A percentile compares a stretch with the other conserved stretches of the same genome.
These are phyloP conservation scores for Amniataba percoides DNA, from an alignment of 2,797 vertebrate species.

Conservation along the genomic window DNA sequence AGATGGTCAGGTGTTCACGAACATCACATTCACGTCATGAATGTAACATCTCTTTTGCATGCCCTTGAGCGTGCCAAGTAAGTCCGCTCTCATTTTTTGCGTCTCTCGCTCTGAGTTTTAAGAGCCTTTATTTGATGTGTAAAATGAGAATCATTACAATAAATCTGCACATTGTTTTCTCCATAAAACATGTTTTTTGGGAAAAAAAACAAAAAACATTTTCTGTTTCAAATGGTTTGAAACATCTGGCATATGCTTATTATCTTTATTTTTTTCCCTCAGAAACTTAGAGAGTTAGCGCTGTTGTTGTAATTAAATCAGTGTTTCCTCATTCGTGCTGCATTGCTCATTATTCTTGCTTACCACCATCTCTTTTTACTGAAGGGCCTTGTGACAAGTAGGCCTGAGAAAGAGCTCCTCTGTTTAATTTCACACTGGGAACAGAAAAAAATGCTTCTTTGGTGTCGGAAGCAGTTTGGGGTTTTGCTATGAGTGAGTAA, in stretches of 20 bases:
- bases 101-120: not conserved
- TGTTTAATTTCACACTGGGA: slow-evolving; percentile 53
- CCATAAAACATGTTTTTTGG: not conserved
- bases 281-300: slow-evolving; percentile 21
- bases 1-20: slow-evolving; percentile 21
- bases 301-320: slow-evolving; percentile 53
- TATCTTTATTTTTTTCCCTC: slow-evolving; percentile 17
- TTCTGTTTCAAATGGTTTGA: not conserved
- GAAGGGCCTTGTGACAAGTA: slow-evolving; percentile 54
- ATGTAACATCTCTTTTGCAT: slow-evolving; percentile 1
- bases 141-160: slow-evolving; percentile 4
- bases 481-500: slow-evolving; percentile 43
- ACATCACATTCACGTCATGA: not conserved
- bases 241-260: slow-evolving; percentile 14
- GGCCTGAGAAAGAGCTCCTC: slow-evolving; percentile 52
- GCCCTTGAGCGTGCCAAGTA: not conserved
- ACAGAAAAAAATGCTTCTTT: slow-evolving; percentile 12
- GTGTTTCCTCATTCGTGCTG: slow-evolving; percentile 36
- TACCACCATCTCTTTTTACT: slow-evolving; percentile 40
- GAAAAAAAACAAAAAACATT: not conserved
- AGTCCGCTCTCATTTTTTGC: not conserved
- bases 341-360: slow-evolving; percentile 62
- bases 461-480: slow-evolving; percentile 25
- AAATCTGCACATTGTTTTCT: slow-evolving; percentile 18
- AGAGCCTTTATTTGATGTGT: not conserved